A percentile compares a stretch with the other conserved stretches of the same genome.
These are phyloP conservation scores for Drosophila conformis DNA, from an alignment of 2,888 invertebrate genomes.

Conservation along the genomic window DNA sequence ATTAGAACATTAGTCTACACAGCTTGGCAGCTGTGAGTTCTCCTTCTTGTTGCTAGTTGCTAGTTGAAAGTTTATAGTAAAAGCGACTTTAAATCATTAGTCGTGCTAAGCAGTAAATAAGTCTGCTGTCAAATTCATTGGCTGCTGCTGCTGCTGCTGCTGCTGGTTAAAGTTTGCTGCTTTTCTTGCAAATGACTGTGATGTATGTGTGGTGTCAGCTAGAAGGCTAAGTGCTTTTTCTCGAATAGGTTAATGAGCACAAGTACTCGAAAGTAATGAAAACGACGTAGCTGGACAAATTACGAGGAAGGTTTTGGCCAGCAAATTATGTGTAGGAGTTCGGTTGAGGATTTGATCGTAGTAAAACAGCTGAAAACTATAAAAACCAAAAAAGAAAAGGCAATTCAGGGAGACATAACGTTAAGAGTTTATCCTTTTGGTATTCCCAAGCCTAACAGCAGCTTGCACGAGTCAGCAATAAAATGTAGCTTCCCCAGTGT, in stretches of 20 bases:
- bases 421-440: conserved; percentile 7
- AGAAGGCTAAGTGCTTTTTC: conserved; percentile 56
- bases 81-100: conserved; percentile 70
- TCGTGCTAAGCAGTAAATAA: conserved; percentile 23
- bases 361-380: not conserved
- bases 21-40: conserved; percentile 21
- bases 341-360: conserved; percentile 3
- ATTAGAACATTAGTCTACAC: conserved; percentile 75
- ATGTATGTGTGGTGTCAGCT: conserved; percentile 34
- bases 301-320: conserved; percentile 4
- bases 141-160: conserved; percentile 29
- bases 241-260: conserved; percentile 40
- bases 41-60: not conserved
- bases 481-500: conserved; percentile 14
- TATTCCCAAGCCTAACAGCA: not conserved
- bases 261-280: conserved; percentile 21
- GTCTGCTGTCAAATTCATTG: conserved; percentile 55
- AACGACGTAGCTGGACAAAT: conserved; percentile 20
- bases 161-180: conserved; percentile 20
- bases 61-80: conserved; percentile 18
- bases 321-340: not conserved
- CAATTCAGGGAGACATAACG: not conserved
- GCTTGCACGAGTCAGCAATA: conserved; percentile 32
- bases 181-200: conserved; percentile 37
- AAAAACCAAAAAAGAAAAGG: not conserved